These are phyloP conservation scores for Lepus timidus DNA, from an alignment of 2,113 vertebrate species.

Conservation along the genomic window DNA sequence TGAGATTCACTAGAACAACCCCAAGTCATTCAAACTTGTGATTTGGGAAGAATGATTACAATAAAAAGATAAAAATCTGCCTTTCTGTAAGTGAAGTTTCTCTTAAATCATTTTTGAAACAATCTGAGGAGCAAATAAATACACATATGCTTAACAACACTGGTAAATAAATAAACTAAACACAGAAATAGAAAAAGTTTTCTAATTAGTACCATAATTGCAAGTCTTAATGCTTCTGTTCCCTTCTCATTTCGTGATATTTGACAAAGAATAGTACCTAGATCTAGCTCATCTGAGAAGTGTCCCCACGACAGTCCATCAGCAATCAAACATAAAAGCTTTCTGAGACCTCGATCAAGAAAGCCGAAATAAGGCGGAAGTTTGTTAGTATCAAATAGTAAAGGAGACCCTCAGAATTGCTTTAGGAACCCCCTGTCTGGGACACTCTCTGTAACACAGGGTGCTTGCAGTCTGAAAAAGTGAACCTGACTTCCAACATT, in stretches of 20 bases:
- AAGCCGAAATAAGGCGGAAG: not conserved
- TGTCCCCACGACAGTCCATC: not conserved
- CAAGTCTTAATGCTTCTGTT: not conserved
- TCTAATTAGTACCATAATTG: not conserved
- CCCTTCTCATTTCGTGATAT: not conserved
- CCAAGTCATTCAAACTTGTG: not conserved
- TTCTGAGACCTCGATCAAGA: not conserved
- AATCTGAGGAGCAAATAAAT: not conserved
- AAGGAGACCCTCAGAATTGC: not conserved
- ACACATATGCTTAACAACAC: not conserved
- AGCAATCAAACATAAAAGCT: not conserved
- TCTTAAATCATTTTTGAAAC: conserved; percentile 52
- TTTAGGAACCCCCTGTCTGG: not conserved
- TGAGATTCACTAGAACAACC: not conserved
- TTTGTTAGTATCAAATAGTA: not conserved
- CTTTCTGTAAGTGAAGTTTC: not conserved
- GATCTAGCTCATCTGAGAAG: not conserved
- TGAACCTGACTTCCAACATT: not conserved
- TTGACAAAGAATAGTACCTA: not conserved
- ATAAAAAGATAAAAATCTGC: conserved; percentile 31
- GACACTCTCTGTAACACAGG: not conserved
- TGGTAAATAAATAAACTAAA: conserved; percentile 6
- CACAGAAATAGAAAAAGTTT: not conserved
- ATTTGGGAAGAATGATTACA: not conserved
- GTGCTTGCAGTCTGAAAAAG: not conserved